Percentiles rank a stretch among this genome's conserved stretches.
phyloP scores from a whole-genome alignment of 2,888 invertebrate species.

The Eledona agricola region DNA sequence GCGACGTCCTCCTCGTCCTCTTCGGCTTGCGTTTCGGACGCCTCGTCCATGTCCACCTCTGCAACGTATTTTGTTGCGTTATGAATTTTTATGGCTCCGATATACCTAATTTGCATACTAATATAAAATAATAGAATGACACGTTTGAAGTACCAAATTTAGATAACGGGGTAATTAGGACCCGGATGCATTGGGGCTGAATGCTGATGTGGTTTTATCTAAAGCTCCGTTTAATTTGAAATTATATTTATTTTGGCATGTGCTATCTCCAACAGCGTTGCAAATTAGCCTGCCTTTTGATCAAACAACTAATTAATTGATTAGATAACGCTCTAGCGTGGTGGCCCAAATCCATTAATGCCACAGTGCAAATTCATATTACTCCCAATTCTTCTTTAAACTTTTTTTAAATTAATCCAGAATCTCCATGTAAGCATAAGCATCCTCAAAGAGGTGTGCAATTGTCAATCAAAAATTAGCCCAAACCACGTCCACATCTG shows the following conservation, averaged over 20 bases:
- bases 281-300: slow-evolving; percentile 17
- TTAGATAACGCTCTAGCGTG: slow-evolving; percentile 2
- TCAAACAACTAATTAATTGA: slow-evolving; percentile 10
- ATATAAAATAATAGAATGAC: slow-evolving; percentile 19
- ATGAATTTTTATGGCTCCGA: no score
- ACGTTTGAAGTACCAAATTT: slow-evolving; percentile 13
- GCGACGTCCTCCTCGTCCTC: slow-evolving; percentile 38
- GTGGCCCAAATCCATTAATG: no score
- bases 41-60: background rate
- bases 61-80: no score
- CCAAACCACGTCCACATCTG: no score
- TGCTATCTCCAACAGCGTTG: slow-evolving; percentile 21
- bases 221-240: slow-evolving; percentile 21
- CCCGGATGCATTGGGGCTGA: slow-evolving; percentile 18
- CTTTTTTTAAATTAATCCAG: no score
- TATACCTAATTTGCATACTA: background rate
- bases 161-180: slow-evolving; percentile 25
- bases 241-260: slow-evolving; percentile 27
- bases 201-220: slow-evolving; percentile 24
- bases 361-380: no score
- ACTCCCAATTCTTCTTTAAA: no score
- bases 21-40: slow-evolving; percentile 19
- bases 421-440: no score
- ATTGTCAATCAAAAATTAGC: no score
- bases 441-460: no score